phyloP scores from a whole-genome alignment of 1,140 invertebrate genomes.

The Grapholita molesta region DNA sequence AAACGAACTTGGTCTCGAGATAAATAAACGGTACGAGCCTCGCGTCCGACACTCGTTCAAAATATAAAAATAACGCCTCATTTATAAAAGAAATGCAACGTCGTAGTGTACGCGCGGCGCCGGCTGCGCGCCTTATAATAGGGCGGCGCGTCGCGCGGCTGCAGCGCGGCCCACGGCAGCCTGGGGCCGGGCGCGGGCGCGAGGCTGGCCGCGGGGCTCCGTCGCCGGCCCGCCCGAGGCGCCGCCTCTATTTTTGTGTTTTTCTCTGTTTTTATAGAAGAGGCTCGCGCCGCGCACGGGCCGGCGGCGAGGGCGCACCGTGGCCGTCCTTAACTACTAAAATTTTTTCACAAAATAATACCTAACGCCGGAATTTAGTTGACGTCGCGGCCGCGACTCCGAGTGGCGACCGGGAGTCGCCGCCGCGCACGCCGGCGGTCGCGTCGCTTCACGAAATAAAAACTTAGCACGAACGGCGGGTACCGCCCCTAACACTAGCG shows the following conservation, averaged over 20 bases:
- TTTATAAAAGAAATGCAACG: conserved; percentile 69
- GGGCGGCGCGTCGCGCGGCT: conserved; percentile 26
- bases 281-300: conserved; percentile 7
- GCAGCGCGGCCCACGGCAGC: not conserved
- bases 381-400: conserved; percentile 41
- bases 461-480: conserved; percentile 64
- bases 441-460: conserved; percentile 63
- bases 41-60: conserved; percentile 38
- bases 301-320: conserved; percentile 29
- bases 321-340: conserved; percentile 66
- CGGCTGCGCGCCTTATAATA: not conserved
- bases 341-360: conserved; percentile 73
- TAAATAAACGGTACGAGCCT: conserved; percentile 67
- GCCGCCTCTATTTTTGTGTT: conserved; percentile 49
- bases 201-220: conserved; percentile 25
- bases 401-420: conserved; percentile 20
- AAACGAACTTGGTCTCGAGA: conserved; percentile 71
- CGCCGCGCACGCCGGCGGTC: conserved; percentile 31
- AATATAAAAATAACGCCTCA: conserved; percentile 61
- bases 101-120: conserved; percentile 34
- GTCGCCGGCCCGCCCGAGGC: conserved; percentile 18
- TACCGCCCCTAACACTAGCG: conserved; percentile 58
- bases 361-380: conserved; percentile 73
- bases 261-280: conserved; percentile 50
- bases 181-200: conserved; percentile 22